phyloP scores from a whole-genome alignment of 2,888 invertebrate species.

The Osmoderma eremita region DNA sequence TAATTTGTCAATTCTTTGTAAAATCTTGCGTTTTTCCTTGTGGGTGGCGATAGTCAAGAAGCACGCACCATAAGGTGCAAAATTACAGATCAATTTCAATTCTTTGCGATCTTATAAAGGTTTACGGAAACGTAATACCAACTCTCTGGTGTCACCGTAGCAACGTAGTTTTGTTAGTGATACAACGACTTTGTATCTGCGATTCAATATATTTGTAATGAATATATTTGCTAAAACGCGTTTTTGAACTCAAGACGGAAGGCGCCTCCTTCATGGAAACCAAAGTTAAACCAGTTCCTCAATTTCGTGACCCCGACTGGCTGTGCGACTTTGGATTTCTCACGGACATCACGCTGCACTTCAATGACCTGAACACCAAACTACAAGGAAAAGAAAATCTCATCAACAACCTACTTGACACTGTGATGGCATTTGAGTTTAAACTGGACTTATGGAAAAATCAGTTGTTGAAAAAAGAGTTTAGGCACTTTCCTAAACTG shows the following conservation, averaged over 20 bases:
- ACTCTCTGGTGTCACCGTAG: too few species aligned
- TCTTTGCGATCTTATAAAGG: too few species aligned
- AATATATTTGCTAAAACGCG: slow-evolving; percentile 47
- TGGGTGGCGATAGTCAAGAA: too few species aligned
- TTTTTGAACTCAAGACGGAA: slow-evolving; percentile 48
- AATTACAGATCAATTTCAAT: too few species aligned
- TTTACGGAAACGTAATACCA: too few species aligned
- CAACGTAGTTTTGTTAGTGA: too few species aligned
- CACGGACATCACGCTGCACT: background rate
- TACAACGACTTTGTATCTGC: too few species aligned
- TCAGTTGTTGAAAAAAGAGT: background rate
- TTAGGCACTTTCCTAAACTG: slow-evolving; percentile 6
- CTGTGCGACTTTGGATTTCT: slow-evolving; percentile 3
- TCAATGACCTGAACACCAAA: slow-evolving; percentile 1
- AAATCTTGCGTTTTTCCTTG: too few species aligned
- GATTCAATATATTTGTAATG: too few species aligned
- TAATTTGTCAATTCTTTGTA: too few species aligned
- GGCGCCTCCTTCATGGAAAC: slow-evolving; percentile 50
- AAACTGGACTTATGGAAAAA: background rate
- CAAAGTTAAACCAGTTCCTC: slow-evolving; percentile 48
- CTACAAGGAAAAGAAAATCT: background rate
- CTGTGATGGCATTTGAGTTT: background rate
- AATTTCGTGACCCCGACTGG: background rate
- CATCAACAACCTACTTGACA: background rate
- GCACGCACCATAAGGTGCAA: too few species aligned